phyloP scores from a whole-genome alignment of 2,113 vertebrate species.

The Thinocorus orbignyianus region DNA sequence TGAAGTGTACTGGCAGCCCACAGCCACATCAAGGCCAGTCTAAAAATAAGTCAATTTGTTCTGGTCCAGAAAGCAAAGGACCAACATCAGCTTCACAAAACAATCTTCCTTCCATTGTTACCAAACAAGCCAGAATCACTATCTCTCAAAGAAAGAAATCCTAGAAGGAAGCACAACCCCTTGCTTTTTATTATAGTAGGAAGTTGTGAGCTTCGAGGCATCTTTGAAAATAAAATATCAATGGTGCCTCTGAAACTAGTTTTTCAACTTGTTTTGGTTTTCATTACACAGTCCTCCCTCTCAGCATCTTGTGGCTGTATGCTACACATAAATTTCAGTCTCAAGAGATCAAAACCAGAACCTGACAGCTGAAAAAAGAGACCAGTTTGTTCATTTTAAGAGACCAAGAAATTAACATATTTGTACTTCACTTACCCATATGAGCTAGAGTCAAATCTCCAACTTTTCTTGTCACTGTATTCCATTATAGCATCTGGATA shows the following conservation, averaged over 20 bases:
- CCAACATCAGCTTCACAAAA: neutral
- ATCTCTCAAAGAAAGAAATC: neutral
- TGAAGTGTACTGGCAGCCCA: neutral
- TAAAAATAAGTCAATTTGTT: constrained; percentile 55
- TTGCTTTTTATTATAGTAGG: neutral
- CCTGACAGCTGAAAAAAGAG: neutral
- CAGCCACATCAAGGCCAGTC: constrained; percentile 3
- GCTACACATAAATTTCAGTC: neutral
- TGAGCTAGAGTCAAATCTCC: neutral
- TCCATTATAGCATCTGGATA: neutral
- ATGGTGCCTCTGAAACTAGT: neutral
- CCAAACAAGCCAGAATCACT: neutral
- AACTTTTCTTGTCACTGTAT: neutral
- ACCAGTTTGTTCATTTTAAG: neutral
- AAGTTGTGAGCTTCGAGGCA: neutral
- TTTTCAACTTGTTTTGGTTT: neutral
- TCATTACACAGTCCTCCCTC: neutral
- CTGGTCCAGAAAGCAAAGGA: neutral
- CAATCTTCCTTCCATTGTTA: neutral
- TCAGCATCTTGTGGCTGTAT: neutral
- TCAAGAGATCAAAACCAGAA: neutral
- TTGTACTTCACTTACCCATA: neutral
- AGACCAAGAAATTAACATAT: neutral
- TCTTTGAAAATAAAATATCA: neutral
- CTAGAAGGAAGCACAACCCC: neutral